Conservation (phyloP, 2,888 invertebrate species). For the Xestoiulus laeticollis region DNA sequence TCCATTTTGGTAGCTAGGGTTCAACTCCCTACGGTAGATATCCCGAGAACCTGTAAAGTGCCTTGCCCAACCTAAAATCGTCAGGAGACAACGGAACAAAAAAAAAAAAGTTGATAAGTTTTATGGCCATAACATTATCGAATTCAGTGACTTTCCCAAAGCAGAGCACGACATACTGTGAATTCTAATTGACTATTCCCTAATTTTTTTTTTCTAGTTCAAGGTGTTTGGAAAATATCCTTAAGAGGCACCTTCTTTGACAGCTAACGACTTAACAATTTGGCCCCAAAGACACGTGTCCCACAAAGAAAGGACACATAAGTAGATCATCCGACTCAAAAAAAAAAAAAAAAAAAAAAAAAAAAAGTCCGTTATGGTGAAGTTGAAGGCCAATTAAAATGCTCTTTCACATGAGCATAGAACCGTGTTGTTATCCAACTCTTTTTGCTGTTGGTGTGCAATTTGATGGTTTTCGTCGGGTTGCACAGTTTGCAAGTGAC, state of each 20-base stretch:
- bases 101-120: neutral
- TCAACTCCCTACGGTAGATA: neutral
- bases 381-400: neutral
- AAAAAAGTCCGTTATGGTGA: too few relatives aligned
- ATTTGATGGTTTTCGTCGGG: neutral
- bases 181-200: neutral
- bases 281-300: neutral
- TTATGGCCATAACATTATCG: neutral
- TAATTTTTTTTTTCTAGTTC: neutral
- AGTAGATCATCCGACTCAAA: too few relatives aligned
- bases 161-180: neutral
- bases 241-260: neutral
- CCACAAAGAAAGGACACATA: too few relatives aligned
- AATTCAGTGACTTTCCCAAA: neutral
- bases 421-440: neutral
- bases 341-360: too few relatives aligned
- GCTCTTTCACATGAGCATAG: neutral
- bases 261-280: too few relatives aligned
- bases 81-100: neutral
- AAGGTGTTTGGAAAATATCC: neutral
- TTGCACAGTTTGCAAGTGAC: slow-evolving; percentile 38
- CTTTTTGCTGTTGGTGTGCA: slow-evolving; percentile 6
- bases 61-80: neutral
- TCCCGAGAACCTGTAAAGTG: neutral
- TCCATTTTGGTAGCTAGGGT: neutral